Evolutionary conservation across 1,140 invertebrate species (phyloP), one percentile per base, ranked within the genome.

Genomic region (Liolophura sinensis): DNA sequence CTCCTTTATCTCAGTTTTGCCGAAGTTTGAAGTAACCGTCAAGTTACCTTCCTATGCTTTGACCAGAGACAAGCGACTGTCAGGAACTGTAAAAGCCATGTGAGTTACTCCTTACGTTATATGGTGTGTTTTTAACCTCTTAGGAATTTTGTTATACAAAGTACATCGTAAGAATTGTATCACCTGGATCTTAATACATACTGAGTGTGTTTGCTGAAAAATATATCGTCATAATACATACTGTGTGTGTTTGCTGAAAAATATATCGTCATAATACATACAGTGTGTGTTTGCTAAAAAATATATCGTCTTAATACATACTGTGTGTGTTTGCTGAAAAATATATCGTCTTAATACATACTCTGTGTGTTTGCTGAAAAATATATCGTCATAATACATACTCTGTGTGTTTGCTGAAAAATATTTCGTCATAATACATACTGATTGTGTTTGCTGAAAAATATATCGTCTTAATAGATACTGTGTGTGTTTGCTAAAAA

Each of bases 1-100:
- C n/a, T n/a, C 31, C 9, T 40, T 40, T 40, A 40, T 73, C 73
- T n/a, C 77, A 78, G 84, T 90, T 47, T 77, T 91, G 15, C 90
- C 90, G 9, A 87, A 89, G 69, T 91, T 91, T 70, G 88, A 90
- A 81, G 87, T 91, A 0, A 87, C 85, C 0, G 84, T 91, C 15
- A 84, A 84, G n/a, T 82, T 88, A 18, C 89, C 90, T 0, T 81
- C 85, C 50, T 89, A 86, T 50, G 87, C 90, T 47, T 84, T 90
- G 50, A 84, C 86, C 0, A 85, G 87, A 49, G 86, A 86, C 54
- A 78, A 85, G 51, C 81, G 78, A 22, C 77, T 89, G 1, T 86
- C 81, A 12, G 87, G 89, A 74, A 86, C 84, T 62, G 85, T 91
- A 18, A 90, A 88, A 73, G 88, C 88, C 7, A 89, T 86, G 88